Evolutionary conservation across 2,113 vertebrate genomes (phyloP).

Genomic region (Xenopus tropicalis): UCB_Xtro_10.0 CM004450.2:90495001-90495500

Average conservation of each 20-base stretch:
- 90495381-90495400: no score
- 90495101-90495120: not conserved
- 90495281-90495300: not conserved
- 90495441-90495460: not conserved
- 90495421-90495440: not conserved
- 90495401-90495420: not conserved
- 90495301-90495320: not conserved
- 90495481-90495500: slow-evolving; percentile 22
- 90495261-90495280: not conserved
- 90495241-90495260: not conserved
- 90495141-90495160: not conserved
- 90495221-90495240: not conserved
- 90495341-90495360: not conserved
- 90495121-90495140: not conserved
- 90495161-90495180: not conserved
- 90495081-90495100: not conserved
- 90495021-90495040: not conserved
- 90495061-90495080: not conserved
- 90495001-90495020: not conserved
- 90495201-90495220: not conserved
- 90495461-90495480: slow-evolving; percentile 5
- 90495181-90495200: not conserved
- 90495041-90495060: not conserved
- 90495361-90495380: not conserved
- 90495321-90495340: not conserved